phyloP scores from a whole-genome alignment of 2,888 invertebrate genomes.

The Orthosia incerta region DNA sequence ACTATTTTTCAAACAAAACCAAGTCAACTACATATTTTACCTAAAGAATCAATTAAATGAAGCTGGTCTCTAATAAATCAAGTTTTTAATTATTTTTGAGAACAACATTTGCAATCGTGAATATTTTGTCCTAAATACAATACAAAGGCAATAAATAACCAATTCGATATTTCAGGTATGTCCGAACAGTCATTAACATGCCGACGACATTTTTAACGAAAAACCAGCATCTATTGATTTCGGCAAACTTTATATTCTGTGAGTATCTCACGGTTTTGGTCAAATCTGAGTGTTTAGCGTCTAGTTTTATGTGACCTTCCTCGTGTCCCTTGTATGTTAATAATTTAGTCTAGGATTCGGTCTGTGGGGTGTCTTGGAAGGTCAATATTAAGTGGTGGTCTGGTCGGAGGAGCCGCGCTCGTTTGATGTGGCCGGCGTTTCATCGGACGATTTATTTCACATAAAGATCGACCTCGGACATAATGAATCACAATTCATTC shows the following conservation, averaged over 20 bases:
- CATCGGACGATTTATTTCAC: conserved; percentile 84
- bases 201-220: conserved; percentile 83
- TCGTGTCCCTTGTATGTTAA: conserved; percentile 65
- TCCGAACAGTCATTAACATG: conserved; percentile 82
- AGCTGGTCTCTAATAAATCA: conserved; percentile 75
- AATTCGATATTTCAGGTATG: conserved; percentile 85
- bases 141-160: conserved; percentile 86
- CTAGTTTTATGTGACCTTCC: conserved; percentile 72
- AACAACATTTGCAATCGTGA: conserved; percentile 74
- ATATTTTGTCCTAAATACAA: conserved; percentile 78
- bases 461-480: conserved; percentile 82
- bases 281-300: conserved; percentile 71
- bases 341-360: conserved; percentile 50
- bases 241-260: conserved; percentile 82
- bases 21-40: conserved; percentile 56
- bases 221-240: conserved; percentile 74
- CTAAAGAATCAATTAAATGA: conserved; percentile 65
- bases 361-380: conserved; percentile 65
- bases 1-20: conserved; percentile 49
- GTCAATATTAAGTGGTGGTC: conserved; percentile 72
- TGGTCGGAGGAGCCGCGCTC: conserved; percentile 60
- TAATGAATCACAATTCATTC: conserved; percentile 85
- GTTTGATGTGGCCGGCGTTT: conserved; percentile 84
- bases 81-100: conserved; percentile 75
- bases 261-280: conserved; percentile 77